These are phyloP conservation scores for Chalcosyrphus nemorum DNA, from an alignment of 2,888 invertebrate genomes.

Conservation along the genomic window DNA sequence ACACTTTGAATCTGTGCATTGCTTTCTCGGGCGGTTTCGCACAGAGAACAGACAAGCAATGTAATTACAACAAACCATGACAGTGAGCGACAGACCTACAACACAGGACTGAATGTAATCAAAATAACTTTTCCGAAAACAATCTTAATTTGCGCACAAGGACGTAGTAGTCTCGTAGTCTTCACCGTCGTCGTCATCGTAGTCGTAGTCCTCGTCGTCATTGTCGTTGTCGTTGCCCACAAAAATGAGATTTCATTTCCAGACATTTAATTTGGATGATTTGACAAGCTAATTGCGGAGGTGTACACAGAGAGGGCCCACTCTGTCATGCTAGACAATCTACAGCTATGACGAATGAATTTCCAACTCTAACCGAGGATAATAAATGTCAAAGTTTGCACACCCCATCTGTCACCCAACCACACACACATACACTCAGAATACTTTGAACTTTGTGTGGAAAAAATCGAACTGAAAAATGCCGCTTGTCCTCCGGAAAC, in stretches of 20 bases:
- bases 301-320: background rate
- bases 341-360: conserved; percentile 42
- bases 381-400: conserved; percentile 67
- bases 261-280: conserved; percentile 70
- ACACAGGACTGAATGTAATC: conserved; percentile 43
- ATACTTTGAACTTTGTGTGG: conserved; percentile 36
- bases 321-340: conserved; percentile 12
- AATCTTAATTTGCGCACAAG: conserved; percentile 66
- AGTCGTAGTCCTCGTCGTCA: no score
- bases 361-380: conserved; percentile 7
- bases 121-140: conserved; percentile 65
- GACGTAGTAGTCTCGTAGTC: no score
- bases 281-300: conserved; percentile 68
- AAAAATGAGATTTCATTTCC: conserved; percentile 66
- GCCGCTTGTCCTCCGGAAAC: conserved; percentile 48
- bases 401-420: conserved; percentile 49
- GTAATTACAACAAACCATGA: conserved; percentile 59
- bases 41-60: conserved; percentile 63
- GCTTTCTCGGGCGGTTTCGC: conserved; percentile 8
- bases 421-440: conserved; percentile 18
- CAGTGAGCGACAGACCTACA: conserved; percentile 18
- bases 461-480: conserved; percentile 47
- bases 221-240: conserved; percentile 21
- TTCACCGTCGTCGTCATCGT: no score
- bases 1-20: conserved; percentile 26